A percentile compares a stretch with the other conserved stretches of the same genome.
Conservation (phyloP, 2,113 vertebrate genomes). For the Chrysochloris asiatica region DNA sequence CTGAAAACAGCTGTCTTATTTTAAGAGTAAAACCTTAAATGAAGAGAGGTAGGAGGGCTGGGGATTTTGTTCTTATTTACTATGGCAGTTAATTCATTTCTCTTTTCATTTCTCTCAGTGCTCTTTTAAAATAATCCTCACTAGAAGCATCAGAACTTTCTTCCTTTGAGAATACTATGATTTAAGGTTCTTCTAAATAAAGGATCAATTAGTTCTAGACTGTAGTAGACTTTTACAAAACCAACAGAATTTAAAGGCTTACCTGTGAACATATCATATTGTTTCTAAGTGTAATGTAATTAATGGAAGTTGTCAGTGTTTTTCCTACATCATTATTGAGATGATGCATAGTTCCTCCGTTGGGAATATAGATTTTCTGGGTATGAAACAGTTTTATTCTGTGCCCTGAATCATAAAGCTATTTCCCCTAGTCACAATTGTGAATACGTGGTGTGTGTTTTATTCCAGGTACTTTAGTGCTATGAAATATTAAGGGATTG, state of each 20-base stretch:
- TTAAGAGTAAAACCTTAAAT: not conserved
- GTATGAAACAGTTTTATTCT: constrained; percentile 2
- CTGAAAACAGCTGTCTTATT: constrained; percentile 16
- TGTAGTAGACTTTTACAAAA: not conserved
- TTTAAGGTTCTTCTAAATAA: not conserved
- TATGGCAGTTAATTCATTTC: not conserved
- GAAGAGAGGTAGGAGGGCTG: not conserved
- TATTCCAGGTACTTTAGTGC: not conserved
- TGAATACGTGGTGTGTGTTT: not conserved
- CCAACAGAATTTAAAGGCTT: not conserved
- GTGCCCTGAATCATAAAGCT: not conserved
- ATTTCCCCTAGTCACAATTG: not conserved
- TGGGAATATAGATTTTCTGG: not conserved
- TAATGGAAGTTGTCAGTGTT: not conserved
- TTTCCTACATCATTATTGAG: not conserved
- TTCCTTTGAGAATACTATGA: not conserved
- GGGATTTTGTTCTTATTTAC: not conserved
- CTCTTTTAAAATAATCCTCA: not conserved
- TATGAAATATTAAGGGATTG: not conserved
- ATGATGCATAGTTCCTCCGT: not conserved
- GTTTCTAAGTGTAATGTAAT: not conserved
- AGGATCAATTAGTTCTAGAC: not conserved
- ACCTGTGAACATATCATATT: not conserved
- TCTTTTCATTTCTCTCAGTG: not conserved
- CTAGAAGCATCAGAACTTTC: not conserved